Evolutionary conservation across 2,888 invertebrate species (phyloP).

Genomic region (Sipha maydis): DNA sequence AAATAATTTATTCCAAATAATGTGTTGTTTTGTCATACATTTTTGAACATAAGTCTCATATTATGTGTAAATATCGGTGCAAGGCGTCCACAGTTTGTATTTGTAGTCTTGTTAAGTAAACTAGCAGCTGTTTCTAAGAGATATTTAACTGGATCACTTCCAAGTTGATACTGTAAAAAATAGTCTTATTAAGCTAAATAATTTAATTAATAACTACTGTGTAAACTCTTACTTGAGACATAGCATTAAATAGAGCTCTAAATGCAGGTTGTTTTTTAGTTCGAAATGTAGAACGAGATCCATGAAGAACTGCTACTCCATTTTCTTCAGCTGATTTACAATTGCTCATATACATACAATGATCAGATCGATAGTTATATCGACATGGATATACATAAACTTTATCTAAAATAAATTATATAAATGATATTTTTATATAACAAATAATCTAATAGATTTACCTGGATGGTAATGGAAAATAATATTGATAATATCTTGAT

Average conservation of each 20-base stretch:
- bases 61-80: conserved; percentile 58
- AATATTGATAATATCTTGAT: conserved; percentile 94
- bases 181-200: conserved; percentile 40
- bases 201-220: conserved; percentile 44
- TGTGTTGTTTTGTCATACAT: conserved; percentile 11
- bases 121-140: conserved; percentile 70
- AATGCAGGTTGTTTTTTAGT: conserved; percentile 87
- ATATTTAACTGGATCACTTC: conserved; percentile 74
- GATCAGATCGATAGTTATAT: conserved; percentile 93
- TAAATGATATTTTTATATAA: neutral
- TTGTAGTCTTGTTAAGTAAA: conserved; percentile 68
- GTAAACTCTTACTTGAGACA: conserved; percentile 70
- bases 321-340: conserved; percentile 78
- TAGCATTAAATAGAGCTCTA: conserved; percentile 75
- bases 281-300: conserved; percentile 87
- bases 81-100: conserved; percentile 73
- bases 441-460: conserved; percentile 65
- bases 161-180: conserved; percentile 73
- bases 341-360: conserved; percentile 94
- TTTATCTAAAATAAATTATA: conserved; percentile 56
- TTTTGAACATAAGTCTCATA: conserved; percentile 49
- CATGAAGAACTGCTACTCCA: conserved; percentile 88
- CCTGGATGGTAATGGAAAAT: conserved; percentile 86
- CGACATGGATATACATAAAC: conserved; percentile 83
- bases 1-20: neutral